Base-by-base conservation (phyloP, 2,113 vertebrate species). In the Oncorhynchus nerka region DNA sequence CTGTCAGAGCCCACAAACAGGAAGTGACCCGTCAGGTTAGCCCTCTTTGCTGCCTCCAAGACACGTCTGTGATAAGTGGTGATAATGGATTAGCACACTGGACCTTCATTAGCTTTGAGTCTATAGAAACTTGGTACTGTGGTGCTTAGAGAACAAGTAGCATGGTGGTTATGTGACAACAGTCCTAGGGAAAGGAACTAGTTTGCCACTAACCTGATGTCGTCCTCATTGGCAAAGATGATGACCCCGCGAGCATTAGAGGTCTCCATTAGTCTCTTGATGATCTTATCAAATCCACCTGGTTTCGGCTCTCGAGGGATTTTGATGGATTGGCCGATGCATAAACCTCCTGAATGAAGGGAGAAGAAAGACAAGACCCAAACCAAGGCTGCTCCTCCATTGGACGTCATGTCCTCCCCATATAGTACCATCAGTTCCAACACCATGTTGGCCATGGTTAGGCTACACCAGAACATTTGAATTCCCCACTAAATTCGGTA, bases 191-290 rank as follows among this genome's bases (percentile, higher is more conserved):
- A 55, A 55, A 16, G 12, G 13, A 55, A 55, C 4, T 68, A 39
- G 67, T 16, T 68, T 62, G 16, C 19, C 16, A 86, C 93, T 83
- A 86, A 98, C 97, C 96, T 96, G 92, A 98, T 98, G 16, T 99
- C 97, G 0, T 99, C 97, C 84, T 99, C 97, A 0, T 96, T 98
- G 70, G 97, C 97, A 0, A 99, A 99, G 89, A 98, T 97, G 89
- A 99, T 95, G 85, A 99, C 91, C 0, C 94, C 96, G 0, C 97
- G 92, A 16, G 97, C 97, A 0, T 97, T 97, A 0, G 96, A 96
- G 34, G 96, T 97, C 90, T 98, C 97, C 94, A 97, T 93, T 13
- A 99, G 93, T 65, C 96, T 94, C 19, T 94, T 95, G 88, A 99
- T 96, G 90, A 98, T 94, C 86, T 98, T 99, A 74, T 98, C 96